Percentiles rank a stretch among this genome's conserved stretches.
Evolutionary conservation across 30 jellyfish, hydroid and myxozoan species (phyloP).

Genomic region (Rhopilema esculentum): DNA sequence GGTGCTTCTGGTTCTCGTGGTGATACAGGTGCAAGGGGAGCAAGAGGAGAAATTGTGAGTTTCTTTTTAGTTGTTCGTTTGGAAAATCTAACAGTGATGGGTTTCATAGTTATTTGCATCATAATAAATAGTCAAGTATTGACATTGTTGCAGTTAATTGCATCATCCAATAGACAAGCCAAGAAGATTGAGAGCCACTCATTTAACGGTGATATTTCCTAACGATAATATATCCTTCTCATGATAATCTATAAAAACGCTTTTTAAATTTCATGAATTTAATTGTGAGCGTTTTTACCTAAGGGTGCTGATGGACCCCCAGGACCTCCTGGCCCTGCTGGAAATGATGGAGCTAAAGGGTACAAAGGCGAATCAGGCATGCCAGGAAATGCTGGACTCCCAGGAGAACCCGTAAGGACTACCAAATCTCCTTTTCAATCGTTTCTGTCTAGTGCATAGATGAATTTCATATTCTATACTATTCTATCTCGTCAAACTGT

Average conservation of each 20-base stretch:
- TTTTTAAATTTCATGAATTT: background rate
- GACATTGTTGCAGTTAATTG: no score
- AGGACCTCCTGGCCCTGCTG: constrained; percentile 98
- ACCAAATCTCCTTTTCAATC: background rate
- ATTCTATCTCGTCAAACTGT: no score
- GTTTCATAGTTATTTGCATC: background rate
- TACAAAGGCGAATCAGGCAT: constrained; percentile 84
- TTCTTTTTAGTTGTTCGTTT: background rate
- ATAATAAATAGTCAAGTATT: background rate
- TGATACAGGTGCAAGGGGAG: constrained; percentile 41
- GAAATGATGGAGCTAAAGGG: constrained; percentile 97
- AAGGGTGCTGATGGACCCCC: constrained; percentile 91
- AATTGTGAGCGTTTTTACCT: background rate
- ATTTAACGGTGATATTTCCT: no score
- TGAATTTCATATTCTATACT: background rate
- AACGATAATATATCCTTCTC: no score
- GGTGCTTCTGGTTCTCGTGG: constrained; percentile 56
- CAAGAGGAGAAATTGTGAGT: constrained; percentile 53
- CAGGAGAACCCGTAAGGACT: constrained; percentile 80
- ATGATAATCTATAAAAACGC: no score
- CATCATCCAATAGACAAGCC: no score
- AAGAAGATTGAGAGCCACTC: no score
- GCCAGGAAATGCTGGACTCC: constrained; percentile 92
- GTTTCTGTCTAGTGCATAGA: no score
- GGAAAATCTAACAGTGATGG: background rate